phyloP scores from a whole-genome alignment of 2,888 invertebrate species.

The Actias luna region DNA sequence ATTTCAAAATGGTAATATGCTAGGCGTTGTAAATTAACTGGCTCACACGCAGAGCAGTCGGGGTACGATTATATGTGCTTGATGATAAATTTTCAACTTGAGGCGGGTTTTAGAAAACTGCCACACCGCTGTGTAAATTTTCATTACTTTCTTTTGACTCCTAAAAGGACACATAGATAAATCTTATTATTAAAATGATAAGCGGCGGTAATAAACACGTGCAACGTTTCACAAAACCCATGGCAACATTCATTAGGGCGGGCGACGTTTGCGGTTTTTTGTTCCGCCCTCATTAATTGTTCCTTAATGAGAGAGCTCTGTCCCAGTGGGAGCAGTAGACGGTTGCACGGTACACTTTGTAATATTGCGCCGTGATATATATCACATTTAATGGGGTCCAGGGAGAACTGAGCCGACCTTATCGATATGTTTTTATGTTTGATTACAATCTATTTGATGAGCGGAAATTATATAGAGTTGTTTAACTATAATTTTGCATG shows the following conservation, averaged over 20 bases:
- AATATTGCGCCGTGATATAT: slow-evolving; percentile 36
- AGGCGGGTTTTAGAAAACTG: neutral
- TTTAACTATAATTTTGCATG: neutral
- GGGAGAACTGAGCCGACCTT: slow-evolving; percentile 10
- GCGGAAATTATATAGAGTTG: neutral
- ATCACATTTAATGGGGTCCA: slow-evolving; percentile 26
- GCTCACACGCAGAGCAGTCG: no score
- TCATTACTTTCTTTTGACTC: neutral
- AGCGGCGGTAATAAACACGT: slow-evolving; percentile 19
- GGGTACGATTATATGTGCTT: no score
- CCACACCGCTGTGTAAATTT: neutral
- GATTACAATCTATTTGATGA: neutral
- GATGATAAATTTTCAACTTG: neutral
- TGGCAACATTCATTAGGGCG: slow-evolving; percentile 46
- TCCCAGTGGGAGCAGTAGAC: slow-evolving; percentile 27
- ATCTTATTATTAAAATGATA: slow-evolving; percentile 10
- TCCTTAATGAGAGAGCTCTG: slow-evolving; percentile 51
- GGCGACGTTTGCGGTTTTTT: slow-evolving; percentile 40
- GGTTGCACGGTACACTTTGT: slow-evolving; percentile 35
- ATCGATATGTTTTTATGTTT: slow-evolving; percentile 9
- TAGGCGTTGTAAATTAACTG: no score
- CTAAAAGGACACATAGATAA: neutral
- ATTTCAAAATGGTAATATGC: no score
- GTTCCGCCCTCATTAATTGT: slow-evolving; percentile 52
- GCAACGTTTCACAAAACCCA: slow-evolving; percentile 36